Conservation (phyloP, 2,113 vertebrate genomes). For the Motacilla alba region DNA sequence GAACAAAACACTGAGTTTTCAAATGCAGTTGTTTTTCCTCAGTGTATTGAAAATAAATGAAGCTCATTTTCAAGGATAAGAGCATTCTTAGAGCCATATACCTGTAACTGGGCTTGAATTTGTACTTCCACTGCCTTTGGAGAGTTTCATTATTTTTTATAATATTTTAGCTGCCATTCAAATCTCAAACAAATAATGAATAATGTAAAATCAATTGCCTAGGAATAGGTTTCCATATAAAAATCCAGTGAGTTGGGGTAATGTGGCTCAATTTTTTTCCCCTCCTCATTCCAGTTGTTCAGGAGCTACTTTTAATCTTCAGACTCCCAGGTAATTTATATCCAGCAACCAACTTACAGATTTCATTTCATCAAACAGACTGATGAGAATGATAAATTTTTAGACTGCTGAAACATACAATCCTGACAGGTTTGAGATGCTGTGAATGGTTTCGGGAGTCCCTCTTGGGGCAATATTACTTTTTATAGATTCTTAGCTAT, state of each 20-base stretch:
- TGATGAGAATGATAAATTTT: neutral
- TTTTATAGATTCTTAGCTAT: neutral
- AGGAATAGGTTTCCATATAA: neutral
- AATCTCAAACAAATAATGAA: constrained; percentile 37
- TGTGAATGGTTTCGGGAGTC: neutral
- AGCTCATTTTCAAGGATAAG: neutral
- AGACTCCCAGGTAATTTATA: neutral
- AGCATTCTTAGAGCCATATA: neutral
- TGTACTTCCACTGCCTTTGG: neutral
- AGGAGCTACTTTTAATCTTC: neutral
- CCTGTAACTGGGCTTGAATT: neutral
- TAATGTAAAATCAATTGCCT: constrained; percentile 25
- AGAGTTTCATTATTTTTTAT: constrained; percentile 11
- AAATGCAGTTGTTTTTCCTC: neutral
- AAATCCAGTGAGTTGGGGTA: neutral
- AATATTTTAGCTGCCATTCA: constrained; percentile 28
- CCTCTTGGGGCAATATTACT: neutral
- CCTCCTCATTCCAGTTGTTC: neutral
- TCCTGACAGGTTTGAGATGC: neutral
- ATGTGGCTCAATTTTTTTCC: neutral
- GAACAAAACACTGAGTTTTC: constrained; percentile 1
- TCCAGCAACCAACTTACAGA: neutral
- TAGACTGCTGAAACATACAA: neutral
- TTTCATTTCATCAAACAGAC: constrained; percentile 1
- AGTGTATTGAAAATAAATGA: neutral